Evolutionary conservation across 2,888 invertebrate genomes (phyloP), one percentile per base, ranked within the genome.

Genomic region (Oscheius myriophilus): DNA sequence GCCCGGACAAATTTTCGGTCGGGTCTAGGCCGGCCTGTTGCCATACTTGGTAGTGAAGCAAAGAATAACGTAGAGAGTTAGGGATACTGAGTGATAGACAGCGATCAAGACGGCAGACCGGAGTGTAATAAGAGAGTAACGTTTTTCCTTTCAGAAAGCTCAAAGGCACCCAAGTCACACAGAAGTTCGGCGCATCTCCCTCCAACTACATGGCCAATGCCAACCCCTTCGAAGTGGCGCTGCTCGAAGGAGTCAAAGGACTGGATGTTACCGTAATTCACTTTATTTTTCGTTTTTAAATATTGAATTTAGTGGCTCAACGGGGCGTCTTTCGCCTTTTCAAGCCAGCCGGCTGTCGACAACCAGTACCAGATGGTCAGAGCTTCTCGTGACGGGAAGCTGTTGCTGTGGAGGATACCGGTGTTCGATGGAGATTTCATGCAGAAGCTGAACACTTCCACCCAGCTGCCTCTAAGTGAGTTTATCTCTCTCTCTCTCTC

Each of bases 91-190:
- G 33, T 6, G 33, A 33, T 3, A 33, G 9, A 6, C 33, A 33
- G 33, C 9, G n/a, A n/a, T n/a, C n/a, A n/a, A n/a, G n/a, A n/a
- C n/a, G n/a, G n/a, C n/a, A n/a, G n/a, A n/a, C n/a, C n/a, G n/a
- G n/a, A n/a, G n/a, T n/a, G n/a, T n/a, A n/a, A 3, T 45, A n/a
- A n/a, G n/a, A n/a, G n/a, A n/a, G n/a, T n/a, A n/a, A 6, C 33
- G 9, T 41, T 63, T 55, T 45, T 18, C 9, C 61, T 23, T 42
- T 72, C 70, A 92, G 92, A 91, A 91, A 91, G 91, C 92, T 81
- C 12, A 66, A 70, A 23, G 81, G 81, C 7, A 45, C 67, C 25
- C 78, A 82, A 59, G 67, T 76, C 14, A 69, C 61, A 7, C 73
- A 75, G 21, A 39, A 54, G 39, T 81, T 81, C 58, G 81, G 81